Percentiles rank a stretch among this genome's conserved stretches.
Evolutionary conservation across 2,113 vertebrate species (phyloP).

Genomic region (Pseudonaja textilis): DNA sequence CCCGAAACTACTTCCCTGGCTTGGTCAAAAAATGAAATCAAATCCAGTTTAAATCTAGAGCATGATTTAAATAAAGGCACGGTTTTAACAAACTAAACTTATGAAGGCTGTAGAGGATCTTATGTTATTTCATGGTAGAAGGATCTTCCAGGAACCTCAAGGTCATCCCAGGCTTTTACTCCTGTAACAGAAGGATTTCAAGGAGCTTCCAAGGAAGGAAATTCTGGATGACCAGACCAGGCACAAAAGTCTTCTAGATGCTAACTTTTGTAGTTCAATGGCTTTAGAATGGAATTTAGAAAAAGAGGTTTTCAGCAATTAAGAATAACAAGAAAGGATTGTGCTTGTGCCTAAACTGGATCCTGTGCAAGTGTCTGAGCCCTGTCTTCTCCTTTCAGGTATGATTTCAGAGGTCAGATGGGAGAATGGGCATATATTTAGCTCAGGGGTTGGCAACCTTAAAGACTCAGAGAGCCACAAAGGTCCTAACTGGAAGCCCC

Average conservation of each 20-base stretch:
- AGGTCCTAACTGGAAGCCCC: too few species aligned
- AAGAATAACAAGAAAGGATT: background rate
- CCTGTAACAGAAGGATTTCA: background rate
- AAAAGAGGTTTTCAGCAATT: background rate
- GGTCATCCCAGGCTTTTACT: background rate
- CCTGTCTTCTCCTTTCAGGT: background rate
- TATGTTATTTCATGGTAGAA: background rate
- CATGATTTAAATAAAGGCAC: background rate
- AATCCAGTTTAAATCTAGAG: background rate
- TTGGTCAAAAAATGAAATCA: background rate
- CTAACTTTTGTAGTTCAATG: background rate
- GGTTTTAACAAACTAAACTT: background rate
- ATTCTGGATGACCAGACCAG: background rate
- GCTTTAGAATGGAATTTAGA: background rate
- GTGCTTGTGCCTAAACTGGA: background rate
- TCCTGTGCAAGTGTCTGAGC: background rate
- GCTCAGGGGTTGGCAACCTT: too few species aligned
- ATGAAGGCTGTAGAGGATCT: background rate
- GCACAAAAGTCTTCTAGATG: background rate
- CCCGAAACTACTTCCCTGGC: background rate
- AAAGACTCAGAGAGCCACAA: too few species aligned
- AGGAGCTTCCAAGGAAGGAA: background rate
- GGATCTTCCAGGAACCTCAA: background rate
- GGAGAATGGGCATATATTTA: background rate
- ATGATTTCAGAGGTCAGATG: background rate